Conservation (phyloP, 2,113 vertebrate species). For the Pardalotus punctatus region DNA sequence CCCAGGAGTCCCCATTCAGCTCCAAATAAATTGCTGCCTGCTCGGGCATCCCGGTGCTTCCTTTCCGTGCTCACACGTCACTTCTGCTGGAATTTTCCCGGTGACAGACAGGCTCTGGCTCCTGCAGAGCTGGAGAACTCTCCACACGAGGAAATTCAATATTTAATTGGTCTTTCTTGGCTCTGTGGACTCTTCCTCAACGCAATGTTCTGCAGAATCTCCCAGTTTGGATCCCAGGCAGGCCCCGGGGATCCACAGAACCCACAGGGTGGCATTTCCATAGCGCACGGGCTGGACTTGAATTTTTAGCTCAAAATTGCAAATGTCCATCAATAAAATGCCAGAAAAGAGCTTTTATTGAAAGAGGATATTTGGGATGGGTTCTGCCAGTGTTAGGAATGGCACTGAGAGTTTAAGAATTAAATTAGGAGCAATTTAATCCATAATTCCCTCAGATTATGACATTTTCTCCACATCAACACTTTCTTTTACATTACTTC, state of each 20-base stretch:
- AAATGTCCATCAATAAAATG: neutral
- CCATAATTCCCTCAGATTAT: neutral
- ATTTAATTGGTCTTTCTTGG: neutral
- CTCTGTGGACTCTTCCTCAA: neutral
- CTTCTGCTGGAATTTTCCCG: neutral
- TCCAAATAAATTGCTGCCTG: neutral
- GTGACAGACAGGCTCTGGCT: neutral
- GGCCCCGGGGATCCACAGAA: accelerated
- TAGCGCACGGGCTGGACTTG: accelerated
- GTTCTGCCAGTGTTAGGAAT: neutral
- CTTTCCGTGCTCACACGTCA: neutral
- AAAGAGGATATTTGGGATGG: neutral
- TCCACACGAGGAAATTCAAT: neutral
- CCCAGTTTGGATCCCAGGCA: neutral
- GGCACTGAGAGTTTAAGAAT: neutral
- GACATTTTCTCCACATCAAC: neutral
- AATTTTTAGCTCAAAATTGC: neutral
- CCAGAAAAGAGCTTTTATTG: neutral
- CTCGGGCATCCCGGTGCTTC: neutral
- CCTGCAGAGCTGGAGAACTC: neutral
- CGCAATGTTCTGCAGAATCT: neutral
- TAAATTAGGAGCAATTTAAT: neutral
- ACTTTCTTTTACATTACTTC: neutral
- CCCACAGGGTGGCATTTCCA: neutral
- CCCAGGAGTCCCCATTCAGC: neutral